These are phyloP conservation scores for Agrochola litura DNA, from an alignment of 2,888 invertebrate species.

Conservation along the genomic window DNA sequence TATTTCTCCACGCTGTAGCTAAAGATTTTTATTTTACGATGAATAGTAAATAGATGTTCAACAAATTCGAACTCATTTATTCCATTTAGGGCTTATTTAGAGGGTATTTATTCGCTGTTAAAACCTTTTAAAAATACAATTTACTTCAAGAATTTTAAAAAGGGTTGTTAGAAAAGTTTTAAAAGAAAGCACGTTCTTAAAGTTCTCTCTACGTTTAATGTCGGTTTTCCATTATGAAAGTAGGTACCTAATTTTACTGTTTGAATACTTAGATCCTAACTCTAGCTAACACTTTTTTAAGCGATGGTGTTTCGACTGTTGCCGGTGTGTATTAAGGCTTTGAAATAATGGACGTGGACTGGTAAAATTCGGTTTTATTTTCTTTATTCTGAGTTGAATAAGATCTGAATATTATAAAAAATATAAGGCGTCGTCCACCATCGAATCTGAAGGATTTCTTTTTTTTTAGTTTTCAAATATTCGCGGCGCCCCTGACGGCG, in stretches of 20 bases:
- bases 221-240: conserved; percentile 18
- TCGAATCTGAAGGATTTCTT: no score
- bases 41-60: conserved; percentile 36
- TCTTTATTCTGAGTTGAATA: no score
- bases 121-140: conserved; percentile 4
- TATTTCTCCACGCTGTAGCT: not conserved
- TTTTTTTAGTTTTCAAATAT: no score
- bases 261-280: not conserved
- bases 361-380: no score
- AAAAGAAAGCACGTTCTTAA: not conserved
- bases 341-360: no score
- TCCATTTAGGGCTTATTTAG: conserved; percentile 20
- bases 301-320: no score
- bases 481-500: no score
- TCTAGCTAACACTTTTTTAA: conserved; percentile 1
- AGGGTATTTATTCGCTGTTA: not conserved
- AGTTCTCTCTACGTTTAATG: not conserved
- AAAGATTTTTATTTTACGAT: conserved; percentile 6
- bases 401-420: no score
- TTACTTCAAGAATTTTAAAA: not conserved
- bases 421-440: no score
- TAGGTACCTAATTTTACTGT: not conserved
- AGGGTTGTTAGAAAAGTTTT: conserved; percentile 5
- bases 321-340: no score
- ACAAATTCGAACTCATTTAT: conserved; percentile 12